Evolutionary conservation across 2,888 invertebrate species (phyloP).

Genomic region (Eustalomyia histrio): DNA sequence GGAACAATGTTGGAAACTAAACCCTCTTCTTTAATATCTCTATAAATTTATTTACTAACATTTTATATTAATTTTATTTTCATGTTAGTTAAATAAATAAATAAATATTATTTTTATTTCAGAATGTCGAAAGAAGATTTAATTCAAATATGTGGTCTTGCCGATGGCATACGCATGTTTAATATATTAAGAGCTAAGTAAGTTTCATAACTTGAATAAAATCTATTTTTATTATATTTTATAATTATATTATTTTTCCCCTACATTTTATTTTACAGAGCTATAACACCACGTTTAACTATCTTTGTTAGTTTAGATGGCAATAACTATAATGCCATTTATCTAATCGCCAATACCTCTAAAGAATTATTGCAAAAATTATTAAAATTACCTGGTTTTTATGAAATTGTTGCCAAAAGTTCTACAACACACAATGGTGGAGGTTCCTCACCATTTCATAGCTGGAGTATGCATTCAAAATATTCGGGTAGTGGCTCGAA

Average conservation of each 20-base stretch:
- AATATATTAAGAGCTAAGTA: conserved; percentile 93
- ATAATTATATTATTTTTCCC: background rate
- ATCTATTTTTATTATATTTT: background rate
- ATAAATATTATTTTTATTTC: conserved; percentile 55
- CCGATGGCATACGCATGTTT: conserved; percentile 95
- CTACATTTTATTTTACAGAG: conserved; percentile 79
- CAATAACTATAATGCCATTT: conserved; percentile 88
- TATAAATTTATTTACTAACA: no score
- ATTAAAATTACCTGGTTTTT: conserved; percentile 82
- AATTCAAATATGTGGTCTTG: conserved; percentile 95
- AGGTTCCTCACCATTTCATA: conserved; percentile 69
- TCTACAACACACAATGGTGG: conserved; percentile 67
- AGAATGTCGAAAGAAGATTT: conserved; percentile 93
- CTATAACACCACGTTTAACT: conserved; percentile 88
- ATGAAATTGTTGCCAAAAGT: conserved; percentile 76
- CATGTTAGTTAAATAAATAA: no score
- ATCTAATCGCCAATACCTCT: conserved; percentile 85
- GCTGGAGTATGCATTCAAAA: conserved; percentile 77
- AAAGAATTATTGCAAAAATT: conserved; percentile 85
- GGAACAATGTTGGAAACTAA: no score
- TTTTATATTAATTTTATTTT: no score
- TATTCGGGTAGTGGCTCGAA: conserved; percentile 79
- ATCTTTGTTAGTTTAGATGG: conserved; percentile 89
- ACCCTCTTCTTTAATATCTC: no score
- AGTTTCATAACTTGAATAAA: conserved; percentile 73